These are phyloP conservation scores for Anadara kagoshimensis DNA, from an alignment of 1,140 invertebrate genomes.

Conservation along the genomic window DNA sequence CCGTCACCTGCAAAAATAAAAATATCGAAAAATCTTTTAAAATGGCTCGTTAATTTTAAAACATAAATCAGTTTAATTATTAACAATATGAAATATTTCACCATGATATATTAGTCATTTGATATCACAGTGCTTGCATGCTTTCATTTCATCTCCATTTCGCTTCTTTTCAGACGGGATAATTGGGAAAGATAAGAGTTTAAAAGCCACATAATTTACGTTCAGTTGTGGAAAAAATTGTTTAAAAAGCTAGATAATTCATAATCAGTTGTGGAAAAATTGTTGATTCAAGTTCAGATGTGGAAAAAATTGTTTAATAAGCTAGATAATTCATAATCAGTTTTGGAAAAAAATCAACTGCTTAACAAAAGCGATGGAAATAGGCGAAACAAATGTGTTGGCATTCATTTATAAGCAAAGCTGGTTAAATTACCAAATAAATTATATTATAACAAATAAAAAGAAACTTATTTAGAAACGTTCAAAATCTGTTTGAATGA, in stretches of 20 bases:
- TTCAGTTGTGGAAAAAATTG: no score
- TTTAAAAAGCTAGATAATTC: neutral
- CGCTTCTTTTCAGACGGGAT: neutral
- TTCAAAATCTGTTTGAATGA: no score
- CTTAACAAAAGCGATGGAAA: no score
- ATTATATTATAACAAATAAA: no score
- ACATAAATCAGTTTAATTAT: neutral
- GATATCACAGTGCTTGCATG: neutral
- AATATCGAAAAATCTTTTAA: neutral
- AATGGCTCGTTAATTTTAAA: neutral
- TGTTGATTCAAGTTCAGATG: neutral
- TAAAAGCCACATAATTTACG: neutral
- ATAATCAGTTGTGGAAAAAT: no score
- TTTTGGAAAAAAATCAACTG: no score
- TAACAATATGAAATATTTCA: neutral
- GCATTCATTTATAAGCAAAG: no score
- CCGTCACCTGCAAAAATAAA: conserved; percentile 44
- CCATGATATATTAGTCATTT: neutral
- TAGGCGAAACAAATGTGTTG: no score
- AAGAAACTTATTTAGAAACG: no score
- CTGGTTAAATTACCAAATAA: no score
- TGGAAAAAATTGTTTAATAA: neutral
- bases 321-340: neutral
- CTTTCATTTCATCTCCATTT: neutral
- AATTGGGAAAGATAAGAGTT: neutral